Conservation (phyloP, 35 echinoderm and acorn worm genomes). For the Ophiothrix spiculata region DNA sequence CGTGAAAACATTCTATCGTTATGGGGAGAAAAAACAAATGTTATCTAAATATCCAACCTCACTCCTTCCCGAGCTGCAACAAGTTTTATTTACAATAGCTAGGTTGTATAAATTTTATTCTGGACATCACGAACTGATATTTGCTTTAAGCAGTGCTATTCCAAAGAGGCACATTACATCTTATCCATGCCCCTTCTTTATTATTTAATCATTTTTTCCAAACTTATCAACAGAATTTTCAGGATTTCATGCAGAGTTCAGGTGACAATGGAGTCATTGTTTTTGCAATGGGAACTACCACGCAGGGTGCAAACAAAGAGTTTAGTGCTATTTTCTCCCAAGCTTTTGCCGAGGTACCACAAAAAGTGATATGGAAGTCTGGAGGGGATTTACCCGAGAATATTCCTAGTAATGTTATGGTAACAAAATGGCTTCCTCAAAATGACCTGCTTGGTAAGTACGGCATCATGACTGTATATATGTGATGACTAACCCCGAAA, state of each 20-base stretch:
- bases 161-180: too few species aligned
- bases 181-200: too few species aligned
- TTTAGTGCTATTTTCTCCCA: neutral
- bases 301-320: neutral
- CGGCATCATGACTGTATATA: neutral
- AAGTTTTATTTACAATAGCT: too few species aligned
- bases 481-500: too few species aligned
- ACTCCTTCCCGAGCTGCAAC: too few species aligned
- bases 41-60: too few species aligned
- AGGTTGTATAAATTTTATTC: too few species aligned
- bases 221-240: neutral
- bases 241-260: constrained; percentile 15
- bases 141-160: too few species aligned
- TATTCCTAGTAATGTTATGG: constrained; percentile 29
- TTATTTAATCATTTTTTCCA: too few species aligned
- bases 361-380: constrained; percentile 37
- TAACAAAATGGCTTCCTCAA: constrained; percentile 35
- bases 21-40: too few species aligned
- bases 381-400: neutral
- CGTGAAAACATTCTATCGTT: too few species aligned
- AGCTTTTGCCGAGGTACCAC: constrained; percentile 28
- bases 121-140: too few species aligned
- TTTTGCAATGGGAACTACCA: constrained; percentile 17
- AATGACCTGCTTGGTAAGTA: constrained; percentile 53
- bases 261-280: constrained; percentile 16